Base-by-base conservation (phyloP, 1,140 invertebrate species). In the Macrocentrus cingulum region DNA sequence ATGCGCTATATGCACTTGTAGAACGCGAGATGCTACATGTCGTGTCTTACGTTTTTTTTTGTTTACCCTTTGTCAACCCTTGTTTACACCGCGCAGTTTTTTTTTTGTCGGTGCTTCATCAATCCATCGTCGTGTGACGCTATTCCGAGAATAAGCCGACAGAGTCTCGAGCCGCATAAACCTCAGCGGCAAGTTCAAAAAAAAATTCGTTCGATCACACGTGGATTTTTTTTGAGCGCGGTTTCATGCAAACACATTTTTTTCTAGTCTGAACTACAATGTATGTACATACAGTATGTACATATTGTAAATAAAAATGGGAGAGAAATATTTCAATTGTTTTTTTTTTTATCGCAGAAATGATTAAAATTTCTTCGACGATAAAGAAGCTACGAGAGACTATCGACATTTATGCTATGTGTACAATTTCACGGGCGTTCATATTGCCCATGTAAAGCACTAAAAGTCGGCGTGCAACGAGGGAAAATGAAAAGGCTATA, bases 61-160 rank as follows among this genome's bases (percentile, higher is more conserved):
- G 68, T 68, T 71, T 71, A 61, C 69, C 63, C 66, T 73, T 72
- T 72, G 72, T 73, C 72, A 71, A 61, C 61, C 60, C 58, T 68
- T 73, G 67, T 73, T 75, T 75, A 70, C 70, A 62, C 36, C 60
- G 50, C 5, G 36, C 19, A 39, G 6, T 49, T 20, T 49, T 56
- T 56, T 37, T 42, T 41, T 41, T 57, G 49, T 29, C 39, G 11
- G 23, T 37, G 32, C 37, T 50, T 57, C 46, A 41, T 51, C 49
- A 29, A 51, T 51, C 49, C 22, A 49, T 15, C 36, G 8, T 25
- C 11, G 22, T 34, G 32, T 23, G 13, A 34, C 46, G 46, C 36
- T 6, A 49, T 13, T 49, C 16, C 25, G 15, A 39, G 15, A 7
- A 39, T 39, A 15, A 13, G 15, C 3, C n/a, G n/a, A n/a, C n/a